Conservation (phyloP, 2,797 vertebrate species). For the Anguilla anguilla region DNA sequence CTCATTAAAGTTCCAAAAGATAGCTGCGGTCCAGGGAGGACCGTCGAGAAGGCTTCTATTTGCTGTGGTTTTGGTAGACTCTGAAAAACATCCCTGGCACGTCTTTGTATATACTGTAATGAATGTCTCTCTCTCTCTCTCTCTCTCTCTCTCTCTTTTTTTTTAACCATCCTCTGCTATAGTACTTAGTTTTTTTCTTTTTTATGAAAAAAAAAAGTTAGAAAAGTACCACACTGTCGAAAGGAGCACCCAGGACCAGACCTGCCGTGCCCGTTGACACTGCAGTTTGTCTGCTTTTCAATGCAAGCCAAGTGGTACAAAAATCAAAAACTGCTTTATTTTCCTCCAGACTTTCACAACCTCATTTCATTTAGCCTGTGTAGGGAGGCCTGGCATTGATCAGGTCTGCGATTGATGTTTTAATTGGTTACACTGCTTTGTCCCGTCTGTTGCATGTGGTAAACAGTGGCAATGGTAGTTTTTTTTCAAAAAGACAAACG, state of each 20-base stretch:
- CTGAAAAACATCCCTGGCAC: background rate
- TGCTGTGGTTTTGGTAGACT: slow-evolving; percentile 4
- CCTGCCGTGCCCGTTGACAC: background rate
- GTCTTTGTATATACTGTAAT: background rate
- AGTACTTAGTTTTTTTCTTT: background rate
- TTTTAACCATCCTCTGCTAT: background rate
- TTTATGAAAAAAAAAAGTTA: background rate
- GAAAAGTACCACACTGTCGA: background rate
- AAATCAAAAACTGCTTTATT: background rate
- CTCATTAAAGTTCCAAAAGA: background rate
- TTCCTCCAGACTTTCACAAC: background rate
- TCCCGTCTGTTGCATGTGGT: background rate
- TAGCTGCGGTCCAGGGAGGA: background rate
- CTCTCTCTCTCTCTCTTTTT: background rate
- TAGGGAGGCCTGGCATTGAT: background rate
- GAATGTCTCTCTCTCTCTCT: background rate
- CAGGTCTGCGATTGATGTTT: background rate
- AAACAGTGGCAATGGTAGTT: background rate
- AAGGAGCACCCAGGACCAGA: background rate
- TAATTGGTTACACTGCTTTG: background rate
- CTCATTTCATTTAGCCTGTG: background rate
- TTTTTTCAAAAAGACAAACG: background rate
- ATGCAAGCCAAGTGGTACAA: background rate
- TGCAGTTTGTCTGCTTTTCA: background rate
- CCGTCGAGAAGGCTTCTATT: background rate